phyloP scores from a whole-genome alignment of 2,797 vertebrate genomes.

The Galagoides demidoff region DNA sequence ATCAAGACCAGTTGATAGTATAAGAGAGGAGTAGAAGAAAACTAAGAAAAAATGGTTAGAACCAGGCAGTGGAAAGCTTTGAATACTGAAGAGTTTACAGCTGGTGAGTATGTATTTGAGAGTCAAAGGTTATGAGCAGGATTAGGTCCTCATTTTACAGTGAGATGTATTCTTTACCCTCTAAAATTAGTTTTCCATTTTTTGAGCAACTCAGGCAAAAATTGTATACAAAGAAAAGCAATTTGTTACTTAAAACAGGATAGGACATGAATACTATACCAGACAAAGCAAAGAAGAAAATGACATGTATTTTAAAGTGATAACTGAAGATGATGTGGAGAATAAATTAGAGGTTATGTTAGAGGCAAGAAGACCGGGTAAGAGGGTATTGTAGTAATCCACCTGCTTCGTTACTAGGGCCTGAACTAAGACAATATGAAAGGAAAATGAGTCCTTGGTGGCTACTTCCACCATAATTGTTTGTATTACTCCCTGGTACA shows the following conservation, averaged over 20 bases:
- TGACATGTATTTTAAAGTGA: constrained; percentile 23
- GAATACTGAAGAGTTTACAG: not conserved
- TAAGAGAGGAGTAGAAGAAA: constrained; percentile 14
- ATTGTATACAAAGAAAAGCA: constrained; percentile 49
- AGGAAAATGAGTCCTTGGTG: not conserved
- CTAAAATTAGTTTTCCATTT: constrained; percentile 49
- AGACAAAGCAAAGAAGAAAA: constrained; percentile 57
- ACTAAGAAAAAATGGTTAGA: constrained; percentile 7
- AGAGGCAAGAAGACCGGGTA: constrained; percentile 7
- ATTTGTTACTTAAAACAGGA: constrained; percentile 40
- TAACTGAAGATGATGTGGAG: constrained; percentile 31
- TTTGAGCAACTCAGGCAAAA: constrained; percentile 31
- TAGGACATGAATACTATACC: constrained; percentile 8
- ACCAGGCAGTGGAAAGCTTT: constrained; percentile 42
- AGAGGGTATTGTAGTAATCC: constrained; percentile 20
- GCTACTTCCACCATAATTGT: not conserved
- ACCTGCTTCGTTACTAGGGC: not conserved
- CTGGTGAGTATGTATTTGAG: not conserved
- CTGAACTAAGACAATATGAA: not conserved
- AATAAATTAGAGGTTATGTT: constrained; percentile 19
- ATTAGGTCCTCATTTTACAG: constrained; percentile 29
- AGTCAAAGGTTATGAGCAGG: constrained; percentile 50
- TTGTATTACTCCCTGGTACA: not conserved
- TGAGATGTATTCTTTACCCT: not conserved
- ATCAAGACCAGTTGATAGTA: not conserved